These are phyloP conservation scores for Lampropteryx suffumata DNA, from an alignment of 2,888 invertebrate species.

Conservation along the genomic window DNA sequence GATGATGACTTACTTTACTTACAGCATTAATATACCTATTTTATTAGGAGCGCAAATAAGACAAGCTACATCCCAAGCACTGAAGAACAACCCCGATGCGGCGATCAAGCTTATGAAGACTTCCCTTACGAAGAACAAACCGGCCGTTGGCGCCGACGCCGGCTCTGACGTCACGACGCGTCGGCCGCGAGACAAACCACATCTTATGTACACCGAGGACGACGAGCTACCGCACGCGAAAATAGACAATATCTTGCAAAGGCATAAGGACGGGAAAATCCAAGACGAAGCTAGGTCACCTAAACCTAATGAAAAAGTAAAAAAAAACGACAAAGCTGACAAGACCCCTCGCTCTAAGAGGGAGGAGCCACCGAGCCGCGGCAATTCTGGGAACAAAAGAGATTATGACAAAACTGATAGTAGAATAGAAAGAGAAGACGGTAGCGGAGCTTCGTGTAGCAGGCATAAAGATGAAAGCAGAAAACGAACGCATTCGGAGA, in stretches of 20 bases:
- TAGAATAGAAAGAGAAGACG: not conserved
- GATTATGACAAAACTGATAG: not conserved
- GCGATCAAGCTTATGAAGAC: slow-evolving; percentile 59
- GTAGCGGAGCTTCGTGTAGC: not conserved
- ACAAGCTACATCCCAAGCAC: slow-evolving; percentile 63
- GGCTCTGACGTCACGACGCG: not conserved
- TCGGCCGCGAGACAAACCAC: slow-evolving; percentile 52
- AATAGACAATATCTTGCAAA: slow-evolving; percentile 29
- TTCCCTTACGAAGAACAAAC: slow-evolving; percentile 33
- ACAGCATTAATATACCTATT: not conserved
- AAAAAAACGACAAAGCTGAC: slow-evolving; percentile 5
- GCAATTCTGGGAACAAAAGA: not conserved
- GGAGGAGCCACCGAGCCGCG: not conserved
- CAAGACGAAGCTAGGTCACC: slow-evolving; percentile 6
- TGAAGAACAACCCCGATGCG: slow-evolving; percentile 56
- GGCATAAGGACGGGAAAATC: slow-evolving; percentile 6
- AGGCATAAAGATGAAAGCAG: slow-evolving; percentile 9
- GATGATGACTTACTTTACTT: too few relatives aligned
- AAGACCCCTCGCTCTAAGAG: slow-evolving; percentile 2
- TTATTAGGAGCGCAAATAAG: slow-evolving; percentile 67
- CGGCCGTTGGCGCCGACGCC: not conserved
- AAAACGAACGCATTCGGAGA: slow-evolving; percentile 21
- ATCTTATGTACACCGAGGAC: slow-evolving; percentile 74
- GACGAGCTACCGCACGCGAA: slow-evolving; percentile 62
- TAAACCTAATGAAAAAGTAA: slow-evolving; percentile 15